phyloP scores from a whole-genome alignment of 2,797 vertebrate genomes.

The Danio kyathit region DNA sequence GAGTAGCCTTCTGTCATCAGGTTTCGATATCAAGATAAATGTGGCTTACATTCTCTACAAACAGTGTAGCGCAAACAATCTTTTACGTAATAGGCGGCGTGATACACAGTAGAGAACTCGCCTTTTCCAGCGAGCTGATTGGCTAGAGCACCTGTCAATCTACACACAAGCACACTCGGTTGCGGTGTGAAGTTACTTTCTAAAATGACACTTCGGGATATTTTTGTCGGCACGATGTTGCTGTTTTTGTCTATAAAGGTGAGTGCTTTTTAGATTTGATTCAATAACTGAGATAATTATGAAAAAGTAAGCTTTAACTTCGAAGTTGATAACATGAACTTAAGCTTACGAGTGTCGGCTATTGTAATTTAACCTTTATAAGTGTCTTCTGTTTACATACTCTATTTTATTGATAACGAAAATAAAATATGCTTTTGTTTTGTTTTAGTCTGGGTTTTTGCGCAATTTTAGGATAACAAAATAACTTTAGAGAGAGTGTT shows the following conservation, averaged over 20 bases:
- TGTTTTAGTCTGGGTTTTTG: neutral
- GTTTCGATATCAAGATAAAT: neutral
- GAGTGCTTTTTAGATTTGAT: conserved; percentile 17
- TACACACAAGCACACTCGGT: neutral
- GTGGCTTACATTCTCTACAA: neutral
- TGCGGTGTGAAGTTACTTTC: conserved; percentile 27
- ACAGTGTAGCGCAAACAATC: neutral
- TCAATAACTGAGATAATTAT: neutral
- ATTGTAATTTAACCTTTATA: neutral
- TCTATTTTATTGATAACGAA: neutral
- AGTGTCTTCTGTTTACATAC: conserved; percentile 8
- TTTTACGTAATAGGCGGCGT: neutral
- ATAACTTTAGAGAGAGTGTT: neutral
- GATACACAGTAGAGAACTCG: neutral
- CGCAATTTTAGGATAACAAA: neutral
- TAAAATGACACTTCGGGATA: conserved; percentile 46
- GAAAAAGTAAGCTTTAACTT: neutral
- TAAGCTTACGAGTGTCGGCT: neutral
- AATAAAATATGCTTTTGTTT: neutral
- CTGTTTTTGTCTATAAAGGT: conserved; percentile 47
- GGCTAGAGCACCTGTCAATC: conserved; percentile 39
- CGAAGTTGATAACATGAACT: neutral
- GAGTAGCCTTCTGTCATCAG: neutral
- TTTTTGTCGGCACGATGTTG: conserved; percentile 56
- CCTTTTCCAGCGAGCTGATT: conserved; percentile 16